These are phyloP conservation scores for Epirrhoe alternata DNA, from an alignment of 2,888 invertebrate genomes.

Conservation along the genomic window DNA sequence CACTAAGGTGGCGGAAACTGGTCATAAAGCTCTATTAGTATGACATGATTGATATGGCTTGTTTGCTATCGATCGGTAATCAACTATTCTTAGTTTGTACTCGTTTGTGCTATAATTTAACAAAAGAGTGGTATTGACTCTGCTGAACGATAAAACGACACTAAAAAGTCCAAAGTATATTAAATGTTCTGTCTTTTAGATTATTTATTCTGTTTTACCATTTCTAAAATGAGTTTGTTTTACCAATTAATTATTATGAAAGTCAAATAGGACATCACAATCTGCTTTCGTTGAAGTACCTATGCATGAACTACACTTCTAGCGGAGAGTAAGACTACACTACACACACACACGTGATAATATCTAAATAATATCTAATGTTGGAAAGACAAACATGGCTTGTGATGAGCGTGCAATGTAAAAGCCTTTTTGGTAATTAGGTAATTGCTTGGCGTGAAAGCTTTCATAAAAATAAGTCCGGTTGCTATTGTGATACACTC, in stretches of 20 bases:
- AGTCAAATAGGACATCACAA: constrained; percentile 13
- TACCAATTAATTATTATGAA: constrained; percentile 5
- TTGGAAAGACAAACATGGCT: constrained; percentile 79
- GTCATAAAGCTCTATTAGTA: constrained; percentile 56
- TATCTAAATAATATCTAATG: constrained; percentile 69
- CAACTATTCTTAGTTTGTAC: constrained; percentile 34
- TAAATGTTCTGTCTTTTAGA: background rate
- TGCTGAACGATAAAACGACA: background rate
- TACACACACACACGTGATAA: constrained; percentile 40
- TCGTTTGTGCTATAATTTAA: constrained; percentile 18
- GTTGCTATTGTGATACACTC: constrained; percentile 56
- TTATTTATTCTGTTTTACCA: background rate
- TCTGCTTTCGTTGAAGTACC: constrained; percentile 5
- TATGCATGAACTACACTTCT: constrained; percentile 22
- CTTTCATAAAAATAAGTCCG: constrained; percentile 44
- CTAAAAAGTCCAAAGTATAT: background rate
- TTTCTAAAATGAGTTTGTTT: background rate
- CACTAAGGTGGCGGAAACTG: constrained; percentile 51
- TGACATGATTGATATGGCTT: constrained; percentile 61
- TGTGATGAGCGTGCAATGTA: constrained; percentile 68
- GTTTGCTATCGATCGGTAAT: constrained; percentile 56
- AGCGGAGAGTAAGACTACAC: too few species aligned
- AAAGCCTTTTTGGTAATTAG: constrained; percentile 50
- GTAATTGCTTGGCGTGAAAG: constrained; percentile 60
- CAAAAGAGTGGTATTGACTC: background rate